Evolutionary conservation across 2,888 invertebrate species (phyloP).

Genomic region (Calameuta idolon): DNA sequence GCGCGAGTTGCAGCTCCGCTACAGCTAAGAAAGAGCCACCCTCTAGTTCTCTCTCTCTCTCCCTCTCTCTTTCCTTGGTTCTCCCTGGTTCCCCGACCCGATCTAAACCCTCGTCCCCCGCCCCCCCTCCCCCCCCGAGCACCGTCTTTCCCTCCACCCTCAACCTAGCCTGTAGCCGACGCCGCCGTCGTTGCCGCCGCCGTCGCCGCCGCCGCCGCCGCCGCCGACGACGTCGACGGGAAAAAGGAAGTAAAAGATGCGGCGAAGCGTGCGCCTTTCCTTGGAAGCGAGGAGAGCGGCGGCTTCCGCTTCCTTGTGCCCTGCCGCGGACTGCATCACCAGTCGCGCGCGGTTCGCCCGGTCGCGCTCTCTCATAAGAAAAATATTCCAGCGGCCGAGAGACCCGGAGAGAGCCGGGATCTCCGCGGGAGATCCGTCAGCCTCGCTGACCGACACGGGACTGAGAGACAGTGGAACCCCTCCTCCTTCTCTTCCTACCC

Average conservation of each 20-base stretch:
- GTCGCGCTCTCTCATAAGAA: conserved; percentile 64
- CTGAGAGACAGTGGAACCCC: conserved; percentile 5
- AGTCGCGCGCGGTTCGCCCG: conserved; percentile 65
- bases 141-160: conserved; percentile 17
- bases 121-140: background rate
- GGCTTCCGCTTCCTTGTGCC: conserved; percentile 68
- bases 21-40: conserved; percentile 7
- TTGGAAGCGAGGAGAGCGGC: conserved; percentile 58
- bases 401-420: conserved; percentile 3
- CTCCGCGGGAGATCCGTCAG: conserved; percentile 4
- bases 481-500: background rate
- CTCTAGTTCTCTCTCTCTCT: conserved; percentile 20
- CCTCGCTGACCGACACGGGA: conserved; percentile 1
- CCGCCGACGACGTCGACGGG: conserved; percentile 24
- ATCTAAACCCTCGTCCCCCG: background rate
- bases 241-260: conserved; percentile 54
- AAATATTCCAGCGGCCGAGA: conserved; percentile 21
- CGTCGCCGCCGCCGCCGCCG: conserved; percentile 25
- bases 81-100: conserved; percentile 21
- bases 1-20: too few species aligned
- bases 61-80: conserved; percentile 20
- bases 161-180: conserved; percentile 13
- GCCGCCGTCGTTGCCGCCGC: conserved; percentile 15
- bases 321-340: conserved; percentile 66
- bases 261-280: conserved; percentile 66